These are phyloP conservation scores for Congeria kusceri DNA, from an alignment of 2,888 invertebrate genomes.

Conservation along the genomic window DNA sequence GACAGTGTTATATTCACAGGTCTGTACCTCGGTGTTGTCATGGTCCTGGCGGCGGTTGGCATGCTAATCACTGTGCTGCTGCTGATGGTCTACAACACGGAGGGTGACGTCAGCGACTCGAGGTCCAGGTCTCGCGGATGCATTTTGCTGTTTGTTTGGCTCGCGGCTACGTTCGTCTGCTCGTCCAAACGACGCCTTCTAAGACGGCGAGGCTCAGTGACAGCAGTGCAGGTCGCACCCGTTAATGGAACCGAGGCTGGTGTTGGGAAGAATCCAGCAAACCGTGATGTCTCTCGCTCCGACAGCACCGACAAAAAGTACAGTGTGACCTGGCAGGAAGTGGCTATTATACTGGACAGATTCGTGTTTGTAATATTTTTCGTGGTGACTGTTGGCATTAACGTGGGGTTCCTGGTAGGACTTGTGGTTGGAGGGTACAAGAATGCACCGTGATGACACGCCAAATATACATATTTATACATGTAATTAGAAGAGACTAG, in stretches of 20 bases:
- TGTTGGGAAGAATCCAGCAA: neutral
- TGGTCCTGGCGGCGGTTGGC: neutral
- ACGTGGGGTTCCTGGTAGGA: neutral
- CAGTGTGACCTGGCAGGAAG: neutral
- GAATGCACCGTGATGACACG: too few species aligned
- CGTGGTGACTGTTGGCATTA: neutral
- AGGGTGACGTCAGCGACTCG: too few species aligned
- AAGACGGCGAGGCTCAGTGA: too few species aligned
- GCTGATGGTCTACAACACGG: neutral
- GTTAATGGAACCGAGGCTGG: neutral
- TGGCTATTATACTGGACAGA: conserved; percentile 1
- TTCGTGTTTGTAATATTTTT: neutral
- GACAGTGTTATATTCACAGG: too few species aligned
- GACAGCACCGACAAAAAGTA: neutral
- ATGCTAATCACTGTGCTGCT: neutral
- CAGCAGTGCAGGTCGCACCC: neutral
- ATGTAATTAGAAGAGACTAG: too few species aligned
- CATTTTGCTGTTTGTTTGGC: too few species aligned
- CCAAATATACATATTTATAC: too few species aligned
- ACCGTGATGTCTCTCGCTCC: neutral
- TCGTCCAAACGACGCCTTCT: too few species aligned
- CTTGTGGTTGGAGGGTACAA: too few species aligned
- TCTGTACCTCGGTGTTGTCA: neutral
- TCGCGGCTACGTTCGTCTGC: too few species aligned
- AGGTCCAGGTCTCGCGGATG: too few species aligned